Base-by-base conservation (phyloP, 37 sponge, comb jelly and placozoan species). In the Bolinopsis microptera region DNA sequence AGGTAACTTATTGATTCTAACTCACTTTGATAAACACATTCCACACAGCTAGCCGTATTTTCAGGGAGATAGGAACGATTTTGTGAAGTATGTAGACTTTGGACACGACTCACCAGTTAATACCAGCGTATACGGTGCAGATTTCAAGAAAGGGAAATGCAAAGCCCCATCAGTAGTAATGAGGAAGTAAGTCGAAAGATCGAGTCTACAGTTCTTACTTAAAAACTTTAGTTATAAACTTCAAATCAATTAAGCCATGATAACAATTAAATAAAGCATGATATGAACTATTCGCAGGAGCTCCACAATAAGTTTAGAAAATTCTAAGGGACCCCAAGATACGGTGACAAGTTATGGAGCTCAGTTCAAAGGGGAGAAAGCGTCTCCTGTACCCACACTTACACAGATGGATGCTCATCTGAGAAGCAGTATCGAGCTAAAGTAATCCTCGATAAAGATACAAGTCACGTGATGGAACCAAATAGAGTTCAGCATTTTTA, bases 361-460 rank as follows among this genome's bases (percentile, higher is more conserved):
- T 38, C 90, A 41, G 8, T 86, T 86, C 61, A 38, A 2, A 18
- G 90, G 90, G 1, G 35, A 39, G 30, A 35, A 35, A 86, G 5
- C 38, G 5, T 33, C 90, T 48, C 34, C 25, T 8, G 9, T 86
- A 41, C 90, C 90, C 28, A 86, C 61, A 40, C 26, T 86, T 25
- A 86, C 90, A 39, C 48, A 86, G 30, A 86, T 86, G 90, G 90
- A 86, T 86, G 90, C 90, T 41, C 90, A 86, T 86, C 26, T 86
- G 61, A 39, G 90, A 34, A 86, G 90, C 90, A 86, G 90, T 27
- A 86, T 86, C 31, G 61, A 86, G 90, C 35, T 86, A 9, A 86
- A 86, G 16, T 86, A 72, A n/a, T n/a, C 13, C 68, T 22, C 68
- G n/a, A n/a, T n/a, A n/a, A n/a, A n/a, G n/a, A n/a, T n/a, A n/a